A percentile compares a stretch with the other conserved stretches of the same genome.
Conservation (phyloP, 2,888 invertebrate species). For the Opisthograptis luteolata region DNA sequence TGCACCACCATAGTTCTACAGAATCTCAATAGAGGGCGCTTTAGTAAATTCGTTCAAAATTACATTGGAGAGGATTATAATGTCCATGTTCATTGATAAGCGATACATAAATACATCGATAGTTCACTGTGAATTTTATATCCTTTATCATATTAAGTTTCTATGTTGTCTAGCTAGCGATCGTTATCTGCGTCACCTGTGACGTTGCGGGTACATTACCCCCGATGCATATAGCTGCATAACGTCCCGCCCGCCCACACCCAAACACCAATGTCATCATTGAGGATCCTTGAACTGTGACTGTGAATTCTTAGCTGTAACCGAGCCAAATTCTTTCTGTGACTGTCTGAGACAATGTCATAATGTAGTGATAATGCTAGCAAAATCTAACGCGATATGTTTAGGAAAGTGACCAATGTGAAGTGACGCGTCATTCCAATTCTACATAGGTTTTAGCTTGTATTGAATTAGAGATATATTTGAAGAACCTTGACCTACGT, state of each 20-base stretch:
- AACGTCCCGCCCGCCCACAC: slow-evolving; percentile 59
- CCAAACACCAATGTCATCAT: slow-evolving; percentile 58
- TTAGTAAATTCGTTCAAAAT: neutral
- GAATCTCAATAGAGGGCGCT: slow-evolving; percentile 2
- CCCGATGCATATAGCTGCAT: slow-evolving; percentile 51
- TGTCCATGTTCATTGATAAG: too few relatives aligned
- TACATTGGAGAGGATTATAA: too few relatives aligned
- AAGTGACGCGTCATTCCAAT: neutral
- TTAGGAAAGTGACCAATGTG: neutral
- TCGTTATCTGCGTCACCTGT: slow-evolving; percentile 36
- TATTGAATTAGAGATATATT: neutral
- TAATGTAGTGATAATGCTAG: neutral
- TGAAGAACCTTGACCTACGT: slow-evolving; percentile 11
- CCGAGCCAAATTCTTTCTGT: slow-evolving; percentile 2
- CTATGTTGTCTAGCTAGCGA: neutral
- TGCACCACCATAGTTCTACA: slow-evolving; percentile 1
- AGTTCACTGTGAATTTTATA: too few relatives aligned
- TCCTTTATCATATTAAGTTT: neutral
- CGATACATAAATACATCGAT: too few relatives aligned
- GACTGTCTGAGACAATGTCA: too few relatives aligned
- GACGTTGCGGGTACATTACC: slow-evolving; percentile 72
- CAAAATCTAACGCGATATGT: neutral
- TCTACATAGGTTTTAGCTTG: neutral
- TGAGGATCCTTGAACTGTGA: slow-evolving; percentile 56
- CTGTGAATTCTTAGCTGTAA: slow-evolving; percentile 20